A percentile compares a stretch with the other conserved stretches of the same genome.
Evolutionary conservation across 2,797 vertebrate species (phyloP).

Genomic region (Columba guinea): DNA sequence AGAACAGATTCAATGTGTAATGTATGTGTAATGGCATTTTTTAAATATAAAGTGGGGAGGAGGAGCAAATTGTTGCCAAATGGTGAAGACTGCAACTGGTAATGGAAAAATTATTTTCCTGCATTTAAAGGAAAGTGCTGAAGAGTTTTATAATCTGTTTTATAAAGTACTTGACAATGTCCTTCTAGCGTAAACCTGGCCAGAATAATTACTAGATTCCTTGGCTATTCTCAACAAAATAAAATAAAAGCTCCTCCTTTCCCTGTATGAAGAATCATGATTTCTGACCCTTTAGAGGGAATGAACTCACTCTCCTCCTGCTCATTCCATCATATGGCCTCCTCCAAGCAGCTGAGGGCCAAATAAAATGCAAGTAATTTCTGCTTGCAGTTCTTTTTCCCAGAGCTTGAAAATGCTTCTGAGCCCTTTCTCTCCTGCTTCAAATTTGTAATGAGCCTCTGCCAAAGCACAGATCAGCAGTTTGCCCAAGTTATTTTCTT

Average conservation of each 20-base stretch:
- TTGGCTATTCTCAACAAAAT: conserved; percentile 20
- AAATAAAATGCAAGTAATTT: conserved; percentile 34
- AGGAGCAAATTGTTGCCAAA: conserved; percentile 5
- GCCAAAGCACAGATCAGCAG: conserved; percentile 32
- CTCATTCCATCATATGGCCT: not conserved
- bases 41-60: not conserved
- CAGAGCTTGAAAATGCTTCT: not conserved
- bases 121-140: conserved; percentile 11
- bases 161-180: conserved; percentile 29
- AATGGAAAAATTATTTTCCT: conserved; percentile 41
- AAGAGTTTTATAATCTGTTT: conserved; percentile 53
- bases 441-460: not conserved
- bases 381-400: not conserved
- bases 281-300: conserved; percentile 3
- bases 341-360: not conserved
- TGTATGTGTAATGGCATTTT: not conserved
- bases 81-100: conserved; percentile 5
- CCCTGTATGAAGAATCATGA: not conserved
- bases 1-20: not conserved
- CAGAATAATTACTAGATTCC: conserved; percentile 23
- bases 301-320: conserved; percentile 7
- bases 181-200: conserved; percentile 27
- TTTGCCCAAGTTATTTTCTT: not conserved
- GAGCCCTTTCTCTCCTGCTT: not conserved
- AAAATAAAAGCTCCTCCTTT: not conserved